A percentile compares a stretch with the other conserved stretches of the same genome.
These are phyloP conservation scores for Agapornis roseicollis DNA, from an alignment of 2,113 vertebrate genomes.

Conservation along the genomic window DNA sequence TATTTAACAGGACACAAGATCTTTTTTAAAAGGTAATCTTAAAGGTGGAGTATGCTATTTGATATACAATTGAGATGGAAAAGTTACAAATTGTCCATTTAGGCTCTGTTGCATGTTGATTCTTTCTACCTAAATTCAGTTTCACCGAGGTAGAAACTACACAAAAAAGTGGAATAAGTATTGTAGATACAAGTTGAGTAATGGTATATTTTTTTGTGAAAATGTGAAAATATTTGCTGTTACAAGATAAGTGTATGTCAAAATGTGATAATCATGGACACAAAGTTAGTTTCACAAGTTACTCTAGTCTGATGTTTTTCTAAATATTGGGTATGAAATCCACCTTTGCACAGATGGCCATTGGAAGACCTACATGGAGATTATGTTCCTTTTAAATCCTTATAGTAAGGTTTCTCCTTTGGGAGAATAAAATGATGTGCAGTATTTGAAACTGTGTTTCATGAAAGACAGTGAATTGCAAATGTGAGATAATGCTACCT, in stretches of 20 bases:
- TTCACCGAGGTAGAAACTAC: neutral
- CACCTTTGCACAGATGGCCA: constrained; percentile 7
- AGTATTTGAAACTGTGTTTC: constrained; percentile 61
- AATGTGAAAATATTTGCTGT: constrained; percentile 43
- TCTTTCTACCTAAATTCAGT: constrained; percentile 23
- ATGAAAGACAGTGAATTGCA: constrained; percentile 11
- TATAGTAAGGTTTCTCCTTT: neutral
- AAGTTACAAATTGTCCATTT: neutral
- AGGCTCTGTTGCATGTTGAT: constrained; percentile 35
- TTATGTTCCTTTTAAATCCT: constrained; percentile 28
- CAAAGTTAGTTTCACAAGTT: neutral
- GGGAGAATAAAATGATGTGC: neutral
- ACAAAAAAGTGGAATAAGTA: neutral
- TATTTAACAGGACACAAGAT: constrained; percentile 37
- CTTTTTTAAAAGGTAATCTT: constrained; percentile 33
- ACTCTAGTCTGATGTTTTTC: neutral
- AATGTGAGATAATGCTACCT: constrained; percentile 47
- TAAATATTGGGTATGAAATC: neutral
- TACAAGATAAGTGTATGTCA: constrained; percentile 15
- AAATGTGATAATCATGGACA: neutral
- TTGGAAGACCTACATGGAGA: neutral
- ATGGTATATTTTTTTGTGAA: constrained; percentile 47
- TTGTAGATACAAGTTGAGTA: constrained; percentile 1
- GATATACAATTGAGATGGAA: neutral
- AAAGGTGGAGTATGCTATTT: constrained; percentile 17